Percentiles rank a stretch among this genome's conserved stretches.
These are phyloP conservation scores for Drosophila funebris DNA, from an alignment of 1,140 invertebrate species.

Conservation along the genomic window DNA sequence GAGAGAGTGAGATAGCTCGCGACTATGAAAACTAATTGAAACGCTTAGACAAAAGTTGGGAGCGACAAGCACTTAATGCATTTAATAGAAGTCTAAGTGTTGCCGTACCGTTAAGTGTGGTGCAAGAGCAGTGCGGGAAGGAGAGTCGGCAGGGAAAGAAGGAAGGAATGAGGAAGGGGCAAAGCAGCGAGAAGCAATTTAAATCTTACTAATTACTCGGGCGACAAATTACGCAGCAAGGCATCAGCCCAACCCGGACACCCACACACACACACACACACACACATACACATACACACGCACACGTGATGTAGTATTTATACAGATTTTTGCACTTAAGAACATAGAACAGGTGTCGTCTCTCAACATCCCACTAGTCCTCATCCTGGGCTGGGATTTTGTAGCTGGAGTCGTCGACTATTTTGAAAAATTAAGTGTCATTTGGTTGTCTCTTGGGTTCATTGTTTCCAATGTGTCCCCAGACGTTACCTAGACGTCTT, in stretches of 20 bases:
- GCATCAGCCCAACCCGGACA: slow-evolving; percentile 10
- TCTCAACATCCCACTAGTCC: neutral
- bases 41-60: slow-evolving; percentile 73
- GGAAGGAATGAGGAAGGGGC: neutral
- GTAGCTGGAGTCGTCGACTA: slow-evolving; percentile 37
- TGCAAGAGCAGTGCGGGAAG: neutral
- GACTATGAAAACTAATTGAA: slow-evolving; percentile 78
- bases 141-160: neutral
- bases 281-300: neutral
- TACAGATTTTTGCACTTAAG: slow-evolving; percentile 39
- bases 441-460: slow-evolving; percentile 70
- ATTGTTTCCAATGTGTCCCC: slow-evolving; percentile 55
- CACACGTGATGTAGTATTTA: slow-evolving; percentile 1
- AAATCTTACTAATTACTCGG: slow-evolving; percentile 83
- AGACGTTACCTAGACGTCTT: neutral
- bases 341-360: slow-evolving; percentile 43
- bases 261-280: neutral
- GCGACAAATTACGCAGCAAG: slow-evolving; percentile 78
- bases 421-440: slow-evolving; percentile 78
- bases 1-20: slow-evolving; percentile 18
- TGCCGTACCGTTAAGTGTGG: slow-evolving; percentile 41
- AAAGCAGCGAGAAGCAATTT: slow-evolving; percentile 74
- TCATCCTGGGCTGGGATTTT: neutral
- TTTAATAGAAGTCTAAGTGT: slow-evolving; percentile 74
- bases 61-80: slow-evolving; percentile 78